Base-by-base conservation (phyloP, 2,113 vertebrate genomes). In the Entelurus aequoreus region DNA sequence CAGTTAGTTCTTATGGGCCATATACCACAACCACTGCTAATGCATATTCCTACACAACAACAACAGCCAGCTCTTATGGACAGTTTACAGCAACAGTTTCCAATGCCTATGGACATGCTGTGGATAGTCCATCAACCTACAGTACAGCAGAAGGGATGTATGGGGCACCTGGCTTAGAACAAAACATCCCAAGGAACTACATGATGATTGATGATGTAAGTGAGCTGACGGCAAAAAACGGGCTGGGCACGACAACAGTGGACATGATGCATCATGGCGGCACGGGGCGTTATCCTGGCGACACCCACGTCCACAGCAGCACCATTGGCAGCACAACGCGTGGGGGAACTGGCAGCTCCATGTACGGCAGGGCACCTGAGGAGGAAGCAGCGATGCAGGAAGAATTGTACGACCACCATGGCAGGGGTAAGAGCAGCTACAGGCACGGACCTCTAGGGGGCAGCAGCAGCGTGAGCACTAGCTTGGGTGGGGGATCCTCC, bases 171-270 rank as follows among this genome's bases (percentile, higher is more conserved):
- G 94, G 80, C 77, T 88, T 99, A 76, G 96, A 99, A 79, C 95
- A 98, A 84, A 98, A 91, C 50, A 92, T 97, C 37, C 93, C 96
- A 8, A 92, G 96, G 46, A 99, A 98, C 87, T 99, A 99, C 5
- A 95, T 99, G 75, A 95, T 97, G 94, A 98, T 98, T 0, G 96
- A 99, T 0, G 97, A 99, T 66, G 98, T 99, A 71, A 98, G 94
- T 0, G 97, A 99, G 85, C 90, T 99, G 72, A 99, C 85, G 68
- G 79, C 95, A 74, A 98, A 98, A 86, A 94, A 96, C 53, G 95
- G 91, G 83, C 82, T 93, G 15, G 87, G 92, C 80, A 78, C 90
- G 60, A 87, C 79, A 0, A 81, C 88, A 77, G 83, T 66, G 28
- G 95, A 97, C 0, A 91, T 91, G 81, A 91, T 92, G 78, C 95